phyloP scores from a whole-genome alignment of 2,888 invertebrate genomes.

The Odontocolon sp. region DNA sequence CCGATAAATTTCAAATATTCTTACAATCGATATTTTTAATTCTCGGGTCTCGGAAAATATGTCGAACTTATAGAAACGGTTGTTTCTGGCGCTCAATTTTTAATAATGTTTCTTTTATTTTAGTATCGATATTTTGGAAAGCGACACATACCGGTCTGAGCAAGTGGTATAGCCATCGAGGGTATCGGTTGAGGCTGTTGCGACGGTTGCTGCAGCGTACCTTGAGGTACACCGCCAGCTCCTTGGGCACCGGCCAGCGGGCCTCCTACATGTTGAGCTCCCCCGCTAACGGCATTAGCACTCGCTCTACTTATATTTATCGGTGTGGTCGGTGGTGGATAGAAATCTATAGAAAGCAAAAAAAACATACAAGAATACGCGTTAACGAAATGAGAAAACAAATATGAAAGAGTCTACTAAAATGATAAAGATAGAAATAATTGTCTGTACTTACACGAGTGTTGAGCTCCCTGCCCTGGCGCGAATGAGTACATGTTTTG shows the following conservation, averaged over 20 bases:
- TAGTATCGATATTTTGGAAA: not conserved
- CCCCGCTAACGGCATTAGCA: conserved; percentile 74
- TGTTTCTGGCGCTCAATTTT: too few species aligned
- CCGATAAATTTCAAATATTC: too few species aligned
- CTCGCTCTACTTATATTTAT: conserved; percentile 72
- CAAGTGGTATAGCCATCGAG: conserved; percentile 71
- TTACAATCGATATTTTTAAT: too few species aligned
- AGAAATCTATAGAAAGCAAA: conserved; percentile 13
- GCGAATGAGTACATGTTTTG: conserved; percentile 69
- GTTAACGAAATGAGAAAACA: too few species aligned
- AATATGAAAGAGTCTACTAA: too few species aligned
- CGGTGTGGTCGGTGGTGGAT: conserved; percentile 66
- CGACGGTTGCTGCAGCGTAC: conserved; percentile 74
- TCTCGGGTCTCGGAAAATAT: too few species aligned
- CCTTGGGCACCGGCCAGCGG: conserved; percentile 76
- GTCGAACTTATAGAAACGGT: too few species aligned
- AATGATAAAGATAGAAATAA: not conserved
- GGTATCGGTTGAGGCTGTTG: conserved; percentile 74
- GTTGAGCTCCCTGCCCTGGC: conserved; percentile 65
- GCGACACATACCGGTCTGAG: conserved; percentile 69
- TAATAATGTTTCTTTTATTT: too few species aligned
- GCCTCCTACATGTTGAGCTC: conserved; percentile 74
- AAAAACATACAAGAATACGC: too few species aligned
- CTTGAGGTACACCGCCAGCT: conserved; percentile 75
- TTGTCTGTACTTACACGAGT: conserved; percentile 68